Evolutionary conservation across 1,140 invertebrate genomes (phyloP), one percentile per base, ranked within the genome.

Genomic region (Apis dorsata): DNA sequence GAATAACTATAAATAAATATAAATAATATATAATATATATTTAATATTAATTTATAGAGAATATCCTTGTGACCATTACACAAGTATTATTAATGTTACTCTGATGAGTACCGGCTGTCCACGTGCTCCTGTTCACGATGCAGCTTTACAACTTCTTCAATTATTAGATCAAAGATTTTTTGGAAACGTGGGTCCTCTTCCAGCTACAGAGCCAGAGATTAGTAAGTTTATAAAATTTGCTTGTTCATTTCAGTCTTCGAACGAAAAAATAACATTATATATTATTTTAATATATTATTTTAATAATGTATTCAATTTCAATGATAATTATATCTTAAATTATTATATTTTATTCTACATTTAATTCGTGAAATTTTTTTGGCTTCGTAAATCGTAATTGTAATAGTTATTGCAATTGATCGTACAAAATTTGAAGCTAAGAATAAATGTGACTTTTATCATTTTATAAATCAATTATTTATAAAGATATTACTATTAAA

Each of bases 1-100:
- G 34, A 7, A 7, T 44, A 44, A 44, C 0, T 44, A 44, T 44
- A 44, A 44, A 44, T 0, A 44, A 44, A 71, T 34, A 66, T n/a
- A 63, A 57, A 74, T 71, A 57, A n/a, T 55, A 28, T 55, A 66
- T 15, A 28, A 68, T 60, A 24, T 49, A 51, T 80, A 28, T 63
- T 62, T 70, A 62, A 84, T 84, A 13, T 81, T 92, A 34, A 34
- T 34, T 94, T 83, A 34, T 92, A 98, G 98, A 88, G 99, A 99
- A 94, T 99, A 99, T 95, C 99, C 99, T 13, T 99, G 99, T 94
- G 99, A 99, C 93, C 98, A 99, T 94, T 99, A 99, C 93, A 99
- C 98, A 51, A 98, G 98, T 17, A 98, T 99, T 88, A 98, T 99
- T 90, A 99, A 99, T 91, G 97, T 99, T 12, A 99, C 99, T 0